A percentile compares a stretch with the other conserved stretches of the same genome.
Evolutionary conservation across 53 echinoderm and acorn worm species (phyloP).

Genomic region (Temnopleurus reevesii): DNA sequence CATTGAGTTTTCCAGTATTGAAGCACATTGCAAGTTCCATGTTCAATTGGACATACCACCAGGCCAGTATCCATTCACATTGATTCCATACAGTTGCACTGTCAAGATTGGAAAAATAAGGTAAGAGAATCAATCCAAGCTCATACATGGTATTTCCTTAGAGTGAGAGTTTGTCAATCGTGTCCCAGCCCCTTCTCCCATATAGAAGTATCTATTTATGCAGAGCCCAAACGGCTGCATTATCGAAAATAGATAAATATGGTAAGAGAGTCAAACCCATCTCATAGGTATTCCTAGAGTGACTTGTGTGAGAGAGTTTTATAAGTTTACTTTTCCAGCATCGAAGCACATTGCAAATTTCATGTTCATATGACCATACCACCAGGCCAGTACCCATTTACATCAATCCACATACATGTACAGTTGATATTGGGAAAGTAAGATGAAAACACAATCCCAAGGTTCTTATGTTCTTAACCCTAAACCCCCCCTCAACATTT

Average conservation of each 20-base stretch:
- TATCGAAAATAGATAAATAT: too few relatives aligned
- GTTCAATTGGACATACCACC: constrained; percentile 71
- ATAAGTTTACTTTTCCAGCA: constrained; percentile 79
- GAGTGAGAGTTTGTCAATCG: too few relatives aligned
- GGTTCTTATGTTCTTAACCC: too few relatives aligned
- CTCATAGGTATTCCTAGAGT: too few relatives aligned
- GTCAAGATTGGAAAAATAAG: constrained; percentile 72
- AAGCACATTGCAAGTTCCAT: constrained; percentile 68
- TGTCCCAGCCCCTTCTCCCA: too few relatives aligned
- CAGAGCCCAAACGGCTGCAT: too few relatives aligned
- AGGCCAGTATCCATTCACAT: constrained; percentile 58
- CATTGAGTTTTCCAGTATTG: constrained; percentile 74
- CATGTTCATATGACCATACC: constrained; percentile 65
- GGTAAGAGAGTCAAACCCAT: too few relatives aligned
- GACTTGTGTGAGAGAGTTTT: too few relatives aligned
- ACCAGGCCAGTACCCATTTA: constrained; percentile 65
- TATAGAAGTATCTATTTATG: too few relatives aligned
- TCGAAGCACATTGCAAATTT: constrained; percentile 71
- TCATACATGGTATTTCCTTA: too few relatives aligned
- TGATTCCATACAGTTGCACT: constrained; percentile 43
- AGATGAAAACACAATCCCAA: constrained; percentile 48
- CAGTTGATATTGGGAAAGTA: constrained; percentile 69
- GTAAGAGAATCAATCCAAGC: constrained; percentile 50
- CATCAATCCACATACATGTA: constrained; percentile 31
- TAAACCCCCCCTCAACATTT: too few relatives aligned